Evolutionary conservation across 2,888 invertebrate genomes (phyloP).

Genomic region (Plagodis dolabraria): DNA sequence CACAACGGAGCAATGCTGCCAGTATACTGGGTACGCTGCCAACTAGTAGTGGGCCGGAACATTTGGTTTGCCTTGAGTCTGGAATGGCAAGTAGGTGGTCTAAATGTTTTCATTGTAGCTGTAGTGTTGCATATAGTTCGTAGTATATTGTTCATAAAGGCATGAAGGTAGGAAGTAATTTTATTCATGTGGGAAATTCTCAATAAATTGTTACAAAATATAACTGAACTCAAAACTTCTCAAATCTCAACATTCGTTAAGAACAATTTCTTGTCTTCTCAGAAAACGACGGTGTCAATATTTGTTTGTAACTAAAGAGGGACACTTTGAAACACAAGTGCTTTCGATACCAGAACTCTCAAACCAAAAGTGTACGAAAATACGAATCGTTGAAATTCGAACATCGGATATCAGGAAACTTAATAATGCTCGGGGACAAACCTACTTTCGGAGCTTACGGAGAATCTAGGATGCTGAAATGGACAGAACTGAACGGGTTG

Average conservation of each 20-base stretch:
- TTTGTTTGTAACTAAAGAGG: constrained; percentile 26
- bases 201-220: neutral
- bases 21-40: too few relatives aligned
- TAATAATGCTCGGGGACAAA: constrained; percentile 30
- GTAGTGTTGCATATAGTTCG: too few relatives aligned
- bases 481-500: constrained; percentile 11
- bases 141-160: too few relatives aligned
- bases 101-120: too few relatives aligned
- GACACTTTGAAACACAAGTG: constrained; percentile 28
- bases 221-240: constrained; percentile 7
- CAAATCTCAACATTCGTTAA: constrained; percentile 16
- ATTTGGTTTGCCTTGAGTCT: too few relatives aligned
- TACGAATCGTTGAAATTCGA: constrained; percentile 5
- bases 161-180: too few relatives aligned
- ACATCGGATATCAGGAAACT: constrained; percentile 30
- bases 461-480: constrained; percentile 25
- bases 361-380: constrained; percentile 19
- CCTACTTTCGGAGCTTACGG: constrained; percentile 15
- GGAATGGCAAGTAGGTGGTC: too few relatives aligned
- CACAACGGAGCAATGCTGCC: too few relatives aligned
- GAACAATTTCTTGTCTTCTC: constrained; percentile 5
- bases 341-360: constrained; percentile 24
- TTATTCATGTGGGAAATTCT: too few relatives aligned
- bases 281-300: constrained; percentile 21
- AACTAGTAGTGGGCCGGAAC: too few relatives aligned